Percentiles rank a stretch among this genome's conserved stretches.
These are phyloP conservation scores for Tenthredo livida DNA, from an alignment of 2,888 invertebrate genomes.

Conservation along the genomic window DNA sequence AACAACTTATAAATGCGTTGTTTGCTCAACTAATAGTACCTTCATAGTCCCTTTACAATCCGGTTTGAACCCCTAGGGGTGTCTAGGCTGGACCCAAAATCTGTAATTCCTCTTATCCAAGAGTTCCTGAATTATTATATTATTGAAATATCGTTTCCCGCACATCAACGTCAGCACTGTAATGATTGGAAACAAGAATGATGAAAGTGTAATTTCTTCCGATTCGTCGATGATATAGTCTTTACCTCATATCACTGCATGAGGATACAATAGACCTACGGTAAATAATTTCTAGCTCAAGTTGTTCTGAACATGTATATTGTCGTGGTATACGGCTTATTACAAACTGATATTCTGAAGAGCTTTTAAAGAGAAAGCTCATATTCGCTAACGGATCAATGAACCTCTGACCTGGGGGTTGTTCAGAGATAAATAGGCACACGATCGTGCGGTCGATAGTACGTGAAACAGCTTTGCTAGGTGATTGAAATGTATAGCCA, in stretches of 20 bases:
- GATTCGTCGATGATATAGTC: neutral
- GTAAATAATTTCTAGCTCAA: neutral
- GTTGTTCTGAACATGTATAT: neutral
- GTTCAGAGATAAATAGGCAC: slow-evolving; percentile 9
- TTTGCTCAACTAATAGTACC: slow-evolving; percentile 54
- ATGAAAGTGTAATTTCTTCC: neutral
- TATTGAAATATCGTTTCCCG: neutral
- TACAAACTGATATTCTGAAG: neutral
- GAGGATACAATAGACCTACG: neutral
- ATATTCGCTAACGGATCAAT: slow-evolving; percentile 1
- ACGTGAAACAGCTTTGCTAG: slow-evolving; percentile 11
- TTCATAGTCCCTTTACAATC: slow-evolving; percentile 44
- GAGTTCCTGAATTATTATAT: slow-evolving; percentile 25
- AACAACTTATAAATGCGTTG: slow-evolving; percentile 52
- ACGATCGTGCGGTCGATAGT: slow-evolving; percentile 32
- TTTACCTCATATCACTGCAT: neutral
- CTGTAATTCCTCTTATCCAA: slow-evolving; percentile 33
- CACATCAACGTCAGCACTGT: neutral
- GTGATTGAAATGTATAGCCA: slow-evolving; percentile 33
- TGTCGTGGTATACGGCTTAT: neutral
- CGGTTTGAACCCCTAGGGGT: slow-evolving; percentile 26
- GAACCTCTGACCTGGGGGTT: slow-evolving; percentile 16
- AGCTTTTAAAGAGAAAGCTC: neutral
- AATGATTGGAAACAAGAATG: neutral
- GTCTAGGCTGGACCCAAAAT: slow-evolving; percentile 1